A percentile compares a stretch with the other conserved stretches of the same genome.
These are phyloP conservation scores for Hetaerina titia DNA, from an alignment of 2,888 invertebrate genomes.

Conservation along the genomic window DNA sequence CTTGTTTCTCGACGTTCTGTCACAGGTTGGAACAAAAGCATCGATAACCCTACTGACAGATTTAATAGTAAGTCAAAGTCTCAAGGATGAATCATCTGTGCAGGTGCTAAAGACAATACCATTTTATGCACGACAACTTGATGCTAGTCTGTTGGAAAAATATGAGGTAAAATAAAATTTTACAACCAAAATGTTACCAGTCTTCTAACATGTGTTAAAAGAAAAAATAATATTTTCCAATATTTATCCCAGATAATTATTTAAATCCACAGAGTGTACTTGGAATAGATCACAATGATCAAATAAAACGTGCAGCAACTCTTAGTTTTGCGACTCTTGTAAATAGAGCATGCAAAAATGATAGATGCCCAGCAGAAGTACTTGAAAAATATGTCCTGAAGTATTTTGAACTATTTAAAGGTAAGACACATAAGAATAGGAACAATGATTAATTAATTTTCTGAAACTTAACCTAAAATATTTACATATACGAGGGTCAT, in stretches of 20 bases:
- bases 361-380: constrained; percentile 37
- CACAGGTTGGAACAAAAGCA: constrained; percentile 84
- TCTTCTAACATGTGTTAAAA: neutral
- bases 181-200: neutral
- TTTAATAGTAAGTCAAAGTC: constrained; percentile 81
- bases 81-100: constrained; percentile 83
- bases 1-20: constrained; percentile 85
- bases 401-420: constrained; percentile 52
- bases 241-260: neutral
- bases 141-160: constrained; percentile 76
- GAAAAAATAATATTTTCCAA: neutral
- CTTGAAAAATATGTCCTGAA: constrained; percentile 62
- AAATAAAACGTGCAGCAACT: constrained; percentile 84
- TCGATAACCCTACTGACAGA: constrained; percentile 84
- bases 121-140: constrained; percentile 83
- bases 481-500: too few relatives aligned
- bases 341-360: constrained; percentile 80
- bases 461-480: too few relatives aligned
- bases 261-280: constrained; percentile 11
- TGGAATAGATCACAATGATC: constrained; percentile 73
- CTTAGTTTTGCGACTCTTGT: constrained; percentile 85
- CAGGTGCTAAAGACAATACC: constrained; percentile 85
- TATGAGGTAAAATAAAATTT: constrained; percentile 72
- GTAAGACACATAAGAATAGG: neutral
- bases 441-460: too few relatives aligned